Percentiles rank a stretch among this genome's conserved stretches.
These are phyloP conservation scores for Papilio demoleus DNA, from an alignment of 2,888 invertebrate genomes.

Conservation along the genomic window DNA sequence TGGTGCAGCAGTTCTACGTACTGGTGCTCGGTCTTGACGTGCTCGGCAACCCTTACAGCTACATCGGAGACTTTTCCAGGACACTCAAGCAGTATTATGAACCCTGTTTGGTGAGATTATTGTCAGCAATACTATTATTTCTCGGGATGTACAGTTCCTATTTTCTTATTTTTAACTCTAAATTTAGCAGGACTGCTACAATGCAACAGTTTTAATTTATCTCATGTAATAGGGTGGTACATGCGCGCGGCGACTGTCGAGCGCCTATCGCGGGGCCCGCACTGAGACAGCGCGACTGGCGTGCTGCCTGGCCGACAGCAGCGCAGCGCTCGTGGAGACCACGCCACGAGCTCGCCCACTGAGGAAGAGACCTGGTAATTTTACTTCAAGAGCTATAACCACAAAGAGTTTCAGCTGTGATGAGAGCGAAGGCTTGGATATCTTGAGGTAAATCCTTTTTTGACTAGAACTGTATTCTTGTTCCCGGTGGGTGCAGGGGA, in stretches of 20 bases:
- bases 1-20: slow-evolving; percentile 92
- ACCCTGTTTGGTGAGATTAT: slow-evolving; percentile 81
- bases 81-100: slow-evolving; percentile 86
- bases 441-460: not conserved
- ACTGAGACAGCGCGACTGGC: slow-evolving; percentile 53
- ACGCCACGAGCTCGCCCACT: slow-evolving; percentile 47
- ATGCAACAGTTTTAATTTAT: too few relatives aligned
- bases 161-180: not conserved
- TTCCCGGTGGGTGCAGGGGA: slow-evolving; percentile 51
- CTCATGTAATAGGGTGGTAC: slow-evolving; percentile 59
- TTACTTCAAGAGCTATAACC: not conserved
- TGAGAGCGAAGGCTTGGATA: too few relatives aligned
- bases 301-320: slow-evolving; percentile 52
- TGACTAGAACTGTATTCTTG: not conserved
- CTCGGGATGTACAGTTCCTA: not conserved
- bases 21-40: slow-evolving; percentile 90
- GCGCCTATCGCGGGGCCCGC: slow-evolving; percentile 51
- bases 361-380: slow-evolving; percentile 50
- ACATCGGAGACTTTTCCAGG: slow-evolving; percentile 85
- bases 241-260: slow-evolving; percentile 51
- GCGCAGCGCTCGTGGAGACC: slow-evolving; percentile 48
- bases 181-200: not conserved
- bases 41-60: slow-evolving; percentile 90
- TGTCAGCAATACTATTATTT: not conserved
- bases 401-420: too few relatives aligned